Evolutionary conservation across 1,140 invertebrate genomes (phyloP), one percentile per base, ranked within the genome.

Genomic region (Drosophila littoralis): DNA sequence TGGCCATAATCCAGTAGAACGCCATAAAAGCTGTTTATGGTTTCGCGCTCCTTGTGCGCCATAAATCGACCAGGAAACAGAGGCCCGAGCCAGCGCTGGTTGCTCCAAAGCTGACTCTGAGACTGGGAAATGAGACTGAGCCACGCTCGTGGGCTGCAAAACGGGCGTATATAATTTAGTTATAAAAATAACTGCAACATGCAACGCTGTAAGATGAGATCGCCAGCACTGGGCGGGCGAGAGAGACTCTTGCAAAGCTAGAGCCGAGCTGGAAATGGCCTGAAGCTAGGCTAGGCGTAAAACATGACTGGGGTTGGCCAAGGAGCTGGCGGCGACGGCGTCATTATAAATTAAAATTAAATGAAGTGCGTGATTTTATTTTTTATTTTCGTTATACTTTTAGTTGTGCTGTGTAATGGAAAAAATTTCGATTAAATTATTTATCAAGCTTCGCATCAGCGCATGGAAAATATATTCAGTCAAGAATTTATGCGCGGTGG

Each of bases 11-110:
- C 82, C 88, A 91, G 88, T 91, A 91, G 88, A 91, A 90, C 83
- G 75, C 83, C 63, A 91, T 91, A 91, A 91, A 91, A 91, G 88
- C 88, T 91, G 88, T 91, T 91, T 91, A 91, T 91, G 83, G 88
- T 84, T 91, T 91, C 89, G 88, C 88, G 88, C 88, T 91, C 88
- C 88, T 89, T 91, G 80, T 90, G 76, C 78, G 58, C 83, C 83
- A 88, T 91, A 91, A 91, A 91, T 91, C 89, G 78, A 65, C 52
- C 64, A 55, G 80, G 70, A 74, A 81, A 73, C 75, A 54, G 77
- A 84, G 57, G 68, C 65, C 45, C 28, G 22, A 48, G 33, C 12
- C 52, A 12, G 43, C 15, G 15, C 15, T 22, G 22, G 22, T 22
- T 22, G 2, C 22, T 10, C 13, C 50, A 13, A 8, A 33, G 50